A percentile compares a stretch with the other conserved stretches of the same genome.
Evolutionary conservation across 1,140 invertebrate genomes (phyloP).

Genomic region (Fopius arisanus): DNA sequence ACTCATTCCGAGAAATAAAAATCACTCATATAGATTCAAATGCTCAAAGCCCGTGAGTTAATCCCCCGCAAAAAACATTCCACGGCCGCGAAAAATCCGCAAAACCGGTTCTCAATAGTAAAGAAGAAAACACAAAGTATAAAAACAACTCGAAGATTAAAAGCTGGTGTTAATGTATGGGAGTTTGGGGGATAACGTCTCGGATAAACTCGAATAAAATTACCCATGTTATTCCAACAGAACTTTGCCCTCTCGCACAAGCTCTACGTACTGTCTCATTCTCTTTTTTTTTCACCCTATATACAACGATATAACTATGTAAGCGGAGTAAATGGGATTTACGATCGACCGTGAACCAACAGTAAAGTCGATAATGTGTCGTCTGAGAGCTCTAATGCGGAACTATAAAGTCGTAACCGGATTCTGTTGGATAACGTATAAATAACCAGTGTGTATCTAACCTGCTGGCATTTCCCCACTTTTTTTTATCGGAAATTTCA

Average conservation of each 20-base stretch:
- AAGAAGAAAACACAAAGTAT: no score
- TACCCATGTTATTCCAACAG: neutral
- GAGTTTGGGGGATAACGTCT: neutral
- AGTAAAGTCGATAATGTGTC: slow-evolving; percentile 42
- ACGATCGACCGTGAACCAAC: slow-evolving; percentile 36
- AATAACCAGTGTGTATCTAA: slow-evolving; percentile 4
- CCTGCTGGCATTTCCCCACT: neutral
- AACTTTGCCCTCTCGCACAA: neutral
- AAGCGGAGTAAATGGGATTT: slow-evolving; percentile 21
- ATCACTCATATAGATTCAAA: no score
- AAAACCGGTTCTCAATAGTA: no score
- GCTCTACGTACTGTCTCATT: neutral
- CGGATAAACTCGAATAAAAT: slow-evolving; percentile 1
- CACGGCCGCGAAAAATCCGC: no score
- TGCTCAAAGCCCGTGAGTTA: no score
- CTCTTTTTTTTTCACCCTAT: neutral
- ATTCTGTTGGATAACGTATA: slow-evolving; percentile 11
- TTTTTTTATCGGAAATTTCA: neutral
- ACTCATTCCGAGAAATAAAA: no score
- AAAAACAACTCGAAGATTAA: no score
- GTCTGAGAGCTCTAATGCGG: slow-evolving; percentile 48
- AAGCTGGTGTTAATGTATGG: no score
- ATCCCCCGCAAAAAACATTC: no score
- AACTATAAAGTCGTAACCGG: slow-evolving; percentile 53
- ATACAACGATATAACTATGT: neutral